Base-by-base conservation (phyloP, 2,888 invertebrate genomes). In the Hirtodrosophila alboralis region DNA sequence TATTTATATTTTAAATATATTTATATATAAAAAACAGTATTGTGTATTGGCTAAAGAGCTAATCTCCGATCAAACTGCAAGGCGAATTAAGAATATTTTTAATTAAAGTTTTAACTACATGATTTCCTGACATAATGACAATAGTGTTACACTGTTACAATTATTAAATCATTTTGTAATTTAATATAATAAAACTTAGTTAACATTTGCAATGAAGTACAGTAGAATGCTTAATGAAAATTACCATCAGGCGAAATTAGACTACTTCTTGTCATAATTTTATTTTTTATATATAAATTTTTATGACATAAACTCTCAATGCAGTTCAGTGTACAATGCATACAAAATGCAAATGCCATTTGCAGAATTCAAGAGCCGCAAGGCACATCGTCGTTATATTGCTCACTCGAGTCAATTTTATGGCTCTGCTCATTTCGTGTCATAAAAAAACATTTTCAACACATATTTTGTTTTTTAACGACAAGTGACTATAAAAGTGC, bases 361-460 rank as follows among this genome's bases (percentile, higher is more conserved):
- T 69, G 51, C 52, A 44, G 65, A 51, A 70, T 64, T 68, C 37
- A 67, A 60, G 59, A 51, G 49, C 64, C 58, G 59, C 49, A 41
- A 62, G 71, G 62, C 71, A 68, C 43, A 44, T 53, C 61, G 63
- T 53, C 61, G 63, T 75, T 73, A 78, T 76, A 75, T 76, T 61
- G 62, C 66, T 66, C 65, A 73, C 66, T 58, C 61, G 62, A 58
- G 71, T 74, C 62, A 61, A 64, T 69, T 79, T 79, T 76, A 79
- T 78, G 69, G 75, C 64, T 56, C 75, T 72, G 79, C 76, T 79
- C 74, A 81, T 79, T 79, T 79, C 47, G 81, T 64, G 69, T 72
- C 79, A 72, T 79, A 79, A 79, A 79, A 78, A 78, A 74, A 49
- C 76, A 72, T 81, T 78, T 79, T 81, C 81, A 79, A 81, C 79